These are phyloP conservation scores for Anguilla rostrata DNA, from an alignment of 2,113 vertebrate genomes.

Conservation along the genomic window DNA sequence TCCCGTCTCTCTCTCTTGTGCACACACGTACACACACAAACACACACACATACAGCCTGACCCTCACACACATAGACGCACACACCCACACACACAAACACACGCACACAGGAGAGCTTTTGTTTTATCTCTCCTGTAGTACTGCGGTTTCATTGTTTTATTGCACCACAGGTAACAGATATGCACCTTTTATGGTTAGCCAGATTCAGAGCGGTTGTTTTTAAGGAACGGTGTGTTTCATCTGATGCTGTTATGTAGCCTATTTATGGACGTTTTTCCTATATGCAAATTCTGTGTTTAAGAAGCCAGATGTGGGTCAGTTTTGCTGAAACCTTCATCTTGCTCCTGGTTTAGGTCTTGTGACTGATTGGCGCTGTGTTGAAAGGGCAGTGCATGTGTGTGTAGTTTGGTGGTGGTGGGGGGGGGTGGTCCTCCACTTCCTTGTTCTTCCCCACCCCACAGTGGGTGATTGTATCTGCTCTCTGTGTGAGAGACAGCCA, in stretches of 20 bases:
- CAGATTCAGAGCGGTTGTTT: background rate
- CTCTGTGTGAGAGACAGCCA: background rate
- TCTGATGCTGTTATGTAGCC: background rate
- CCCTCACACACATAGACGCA: background rate
- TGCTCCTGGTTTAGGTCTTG: background rate
- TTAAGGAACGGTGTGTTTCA: background rate
- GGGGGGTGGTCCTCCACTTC: background rate
- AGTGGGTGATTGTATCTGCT: background rate
- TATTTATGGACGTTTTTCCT: background rate
- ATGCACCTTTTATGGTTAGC: too few species aligned
- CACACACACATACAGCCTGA: background rate
- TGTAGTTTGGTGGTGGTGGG: too few species aligned
- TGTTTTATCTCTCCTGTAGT: background rate
- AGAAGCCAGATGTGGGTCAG: background rate
- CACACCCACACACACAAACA: background rate
- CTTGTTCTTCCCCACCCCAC: background rate
- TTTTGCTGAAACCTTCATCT: background rate
- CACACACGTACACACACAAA: background rate
- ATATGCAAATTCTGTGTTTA: background rate
- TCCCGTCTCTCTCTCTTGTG: background rate
- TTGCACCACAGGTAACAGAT: background rate
- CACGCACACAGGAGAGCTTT: background rate
- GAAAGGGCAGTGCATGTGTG: background rate
- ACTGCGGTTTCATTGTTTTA: conserved; percentile 5
- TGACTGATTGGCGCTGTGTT: background rate